A percentile compares a stretch with the other conserved stretches of the same genome.
Conservation (phyloP, 1,140 invertebrate genomes). For the Drosophila ironensis region DNA sequence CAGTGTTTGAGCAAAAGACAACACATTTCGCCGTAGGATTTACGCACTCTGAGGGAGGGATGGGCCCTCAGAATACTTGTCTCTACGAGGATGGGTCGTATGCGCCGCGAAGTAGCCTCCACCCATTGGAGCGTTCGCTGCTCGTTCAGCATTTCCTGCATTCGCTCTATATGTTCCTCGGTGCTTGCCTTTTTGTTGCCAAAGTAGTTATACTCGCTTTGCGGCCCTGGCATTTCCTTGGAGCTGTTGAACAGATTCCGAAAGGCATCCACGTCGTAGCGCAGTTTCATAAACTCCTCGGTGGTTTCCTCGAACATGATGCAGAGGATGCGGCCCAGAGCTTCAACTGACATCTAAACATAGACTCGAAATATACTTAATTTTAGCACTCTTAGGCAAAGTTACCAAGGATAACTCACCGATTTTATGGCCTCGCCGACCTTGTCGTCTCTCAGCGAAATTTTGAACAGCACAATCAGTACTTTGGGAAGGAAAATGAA, state of each 20-base stretch:
- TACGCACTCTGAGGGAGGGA: constrained; percentile 31
- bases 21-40: constrained; percentile 61
- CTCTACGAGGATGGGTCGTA: constrained; percentile 54
- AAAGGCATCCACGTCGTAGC: constrained; percentile 58
- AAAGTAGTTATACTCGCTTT: constrained; percentile 36
- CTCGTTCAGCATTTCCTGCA: constrained; percentile 53
- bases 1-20: constrained; percentile 59
- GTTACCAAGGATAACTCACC: constrained; percentile 30
- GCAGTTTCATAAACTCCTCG: constrained; percentile 48
- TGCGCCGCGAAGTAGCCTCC: constrained; percentile 46
- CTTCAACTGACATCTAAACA: constrained; percentile 57
- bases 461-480: constrained; percentile 57
- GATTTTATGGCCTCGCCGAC: constrained; percentile 65
- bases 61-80: constrained; percentile 60
- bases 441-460: constrained; percentile 61
- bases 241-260: constrained; percentile 27
- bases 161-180: constrained; percentile 58
- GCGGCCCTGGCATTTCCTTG: neutral
- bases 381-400: neutral
- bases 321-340: constrained; percentile 65
- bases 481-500: constrained; percentile 78
- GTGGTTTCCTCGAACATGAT: constrained; percentile 75
- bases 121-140: constrained; percentile 60
- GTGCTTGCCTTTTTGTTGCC: constrained; percentile 29
- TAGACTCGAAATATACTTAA: neutral